Percentiles rank a stretch among this genome's conserved stretches.
These are phyloP conservation scores for Pomacea maculata DNA, from an alignment of 1,140 invertebrate species.

Conservation along the genomic window DNA sequence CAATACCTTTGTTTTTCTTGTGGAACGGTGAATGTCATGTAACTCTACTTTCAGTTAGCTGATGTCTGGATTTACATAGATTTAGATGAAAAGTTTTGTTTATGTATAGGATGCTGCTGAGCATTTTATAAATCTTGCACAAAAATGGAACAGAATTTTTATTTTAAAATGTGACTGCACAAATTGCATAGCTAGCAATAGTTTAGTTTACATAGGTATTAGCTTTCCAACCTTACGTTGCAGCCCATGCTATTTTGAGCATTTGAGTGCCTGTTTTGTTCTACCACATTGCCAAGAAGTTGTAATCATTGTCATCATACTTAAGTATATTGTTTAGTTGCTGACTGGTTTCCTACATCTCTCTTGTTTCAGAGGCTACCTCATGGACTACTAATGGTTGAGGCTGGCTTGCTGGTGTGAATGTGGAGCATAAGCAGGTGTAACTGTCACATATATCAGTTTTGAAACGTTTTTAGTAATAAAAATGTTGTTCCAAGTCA, in stretches of 20 bases:
- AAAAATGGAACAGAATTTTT: not conserved
- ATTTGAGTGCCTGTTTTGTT: too few species aligned
- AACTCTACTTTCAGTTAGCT: not conserved
- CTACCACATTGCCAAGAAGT: too few species aligned
- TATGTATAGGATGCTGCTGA: not conserved
- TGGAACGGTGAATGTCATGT: too few species aligned
- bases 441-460: not conserved
- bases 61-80: not conserved
- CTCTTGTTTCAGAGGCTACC: conserved; percentile 13
- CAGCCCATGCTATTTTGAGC: too few species aligned
- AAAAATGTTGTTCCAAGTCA: not conserved
- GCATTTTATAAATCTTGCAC: not conserved
- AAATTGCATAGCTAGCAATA: too few species aligned
- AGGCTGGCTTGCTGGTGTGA: not conserved
- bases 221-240: too few species aligned
- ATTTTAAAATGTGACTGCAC: not conserved
- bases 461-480: not conserved
- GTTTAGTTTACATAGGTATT: too few species aligned
- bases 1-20: not conserved
- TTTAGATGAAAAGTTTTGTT: not conserved
- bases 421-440: conserved; percentile 5
- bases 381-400: conserved; percentile 16
- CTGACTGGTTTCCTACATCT: not conserved
- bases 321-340: not conserved
- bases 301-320: not conserved